These are phyloP conservation scores for Drosophila macrothrix DNA, from an alignment of 2,888 invertebrate genomes.

Conservation along the genomic window DNA sequence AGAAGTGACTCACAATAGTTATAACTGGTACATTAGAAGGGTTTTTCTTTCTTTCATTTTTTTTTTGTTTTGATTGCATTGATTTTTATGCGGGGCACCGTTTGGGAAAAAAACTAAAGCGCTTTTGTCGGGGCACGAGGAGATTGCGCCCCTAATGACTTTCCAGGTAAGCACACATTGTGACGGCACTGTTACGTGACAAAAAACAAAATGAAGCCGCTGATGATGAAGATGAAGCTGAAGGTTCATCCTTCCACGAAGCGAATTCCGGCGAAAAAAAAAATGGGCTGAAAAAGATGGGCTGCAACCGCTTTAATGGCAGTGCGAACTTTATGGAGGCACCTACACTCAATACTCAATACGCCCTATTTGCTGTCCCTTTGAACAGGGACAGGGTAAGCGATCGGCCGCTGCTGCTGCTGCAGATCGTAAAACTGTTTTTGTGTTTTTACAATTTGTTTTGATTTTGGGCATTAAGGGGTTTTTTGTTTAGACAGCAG, in stretches of 20 bases:
- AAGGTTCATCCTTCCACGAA: slow-evolving; percentile 7
- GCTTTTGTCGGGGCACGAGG: slow-evolving; percentile 39
- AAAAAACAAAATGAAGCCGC: slow-evolving; percentile 25
- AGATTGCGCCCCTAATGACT: slow-evolving; percentile 75
- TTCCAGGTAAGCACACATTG: slow-evolving; percentile 69
- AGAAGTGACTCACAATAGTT: slow-evolving; percentile 44
- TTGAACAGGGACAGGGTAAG: slow-evolving; percentile 1
- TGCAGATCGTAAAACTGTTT: slow-evolving; percentile 62
- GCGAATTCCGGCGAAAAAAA: slow-evolving; percentile 19
- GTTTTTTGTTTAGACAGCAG: slow-evolving; percentile 75
- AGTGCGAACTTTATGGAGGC: slow-evolving; percentile 70
- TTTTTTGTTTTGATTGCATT: neutral
- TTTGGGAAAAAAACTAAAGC: slow-evolving; percentile 18
- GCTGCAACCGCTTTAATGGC: slow-evolving; percentile 66
- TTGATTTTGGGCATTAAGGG: slow-evolving; percentile 73
- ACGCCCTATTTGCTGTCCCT: slow-evolving; percentile 69
- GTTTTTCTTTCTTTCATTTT: slow-evolving; percentile 15
- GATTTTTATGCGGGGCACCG: slow-evolving; percentile 14
- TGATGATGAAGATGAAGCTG: neutral
- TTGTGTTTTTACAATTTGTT: slow-evolving; percentile 69
- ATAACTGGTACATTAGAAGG: slow-evolving; percentile 32
- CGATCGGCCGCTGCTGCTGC: slow-evolving; percentile 17
- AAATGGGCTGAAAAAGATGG: slow-evolving; percentile 43
- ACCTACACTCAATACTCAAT: slow-evolving; percentile 12
- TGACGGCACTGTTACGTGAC: slow-evolving; percentile 67